Percentiles rank a stretch among this genome's conserved stretches.
Conservation (phyloP, 2,888 invertebrate species). For the Cantharis rustica region DNA sequence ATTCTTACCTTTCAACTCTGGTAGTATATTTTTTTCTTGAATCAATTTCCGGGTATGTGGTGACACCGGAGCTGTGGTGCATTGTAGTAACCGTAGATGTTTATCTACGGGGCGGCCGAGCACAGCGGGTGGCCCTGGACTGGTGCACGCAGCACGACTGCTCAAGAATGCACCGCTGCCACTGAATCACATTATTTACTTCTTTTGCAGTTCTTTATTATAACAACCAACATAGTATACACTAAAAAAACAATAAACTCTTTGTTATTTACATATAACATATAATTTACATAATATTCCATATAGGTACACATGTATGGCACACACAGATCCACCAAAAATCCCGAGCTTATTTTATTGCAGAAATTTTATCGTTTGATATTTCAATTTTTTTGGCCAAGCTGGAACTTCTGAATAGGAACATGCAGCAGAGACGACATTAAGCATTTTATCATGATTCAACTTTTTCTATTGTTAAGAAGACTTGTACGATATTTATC, state of each 20-base stretch:
- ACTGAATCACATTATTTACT: slow-evolving; percentile 37
- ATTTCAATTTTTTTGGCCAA: background rate
- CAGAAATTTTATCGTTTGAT: background rate
- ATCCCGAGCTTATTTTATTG: background rate
- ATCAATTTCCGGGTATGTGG: slow-evolving; percentile 24
- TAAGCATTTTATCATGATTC: background rate
- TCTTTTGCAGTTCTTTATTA: slow-evolving; percentile 28
- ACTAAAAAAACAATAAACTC: background rate
- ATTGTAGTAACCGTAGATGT: slow-evolving; percentile 33
- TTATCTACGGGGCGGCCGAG: slow-evolving; percentile 32
- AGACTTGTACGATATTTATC: slow-evolving; percentile 26
- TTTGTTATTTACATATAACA: background rate
- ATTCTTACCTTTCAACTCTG: background rate
- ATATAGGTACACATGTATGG: background rate
- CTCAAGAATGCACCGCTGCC: slow-evolving; percentile 34
- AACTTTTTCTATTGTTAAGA: background rate
- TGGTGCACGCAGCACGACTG: slow-evolving; percentile 38
- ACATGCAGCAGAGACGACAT: background rate
- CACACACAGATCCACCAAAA: background rate
- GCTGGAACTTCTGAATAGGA: background rate
- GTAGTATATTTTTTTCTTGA: slow-evolving; percentile 6
- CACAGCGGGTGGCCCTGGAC: slow-evolving; percentile 35
- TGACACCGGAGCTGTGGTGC: slow-evolving; percentile 24
- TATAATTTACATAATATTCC: slow-evolving; percentile 10
- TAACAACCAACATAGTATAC: slow-evolving; percentile 1